phyloP scores from a whole-genome alignment of 1,140 invertebrate genomes.

The Antheraea mylitta region DNA sequence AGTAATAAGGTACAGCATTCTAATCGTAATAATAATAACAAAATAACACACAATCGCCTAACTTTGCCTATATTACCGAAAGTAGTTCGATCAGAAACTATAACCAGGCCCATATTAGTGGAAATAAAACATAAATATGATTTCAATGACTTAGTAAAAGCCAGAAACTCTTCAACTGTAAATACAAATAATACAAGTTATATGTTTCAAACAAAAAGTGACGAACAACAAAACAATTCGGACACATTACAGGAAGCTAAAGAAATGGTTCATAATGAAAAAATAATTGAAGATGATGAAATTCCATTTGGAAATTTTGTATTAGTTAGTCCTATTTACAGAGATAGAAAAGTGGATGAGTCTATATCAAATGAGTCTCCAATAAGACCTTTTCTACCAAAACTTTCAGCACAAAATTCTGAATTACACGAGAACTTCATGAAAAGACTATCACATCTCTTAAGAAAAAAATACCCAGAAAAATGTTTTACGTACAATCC shows the following conservation, averaged over 20 bases:
- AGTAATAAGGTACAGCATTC: constrained; percentile 12
- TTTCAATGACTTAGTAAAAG: constrained; percentile 27
- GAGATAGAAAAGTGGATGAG: neutral
- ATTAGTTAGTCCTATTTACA: neutral
- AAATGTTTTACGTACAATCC: neutral
- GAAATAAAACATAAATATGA: constrained; percentile 29
- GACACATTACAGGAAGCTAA: neutral
- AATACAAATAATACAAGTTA: neutral
- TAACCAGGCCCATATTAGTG: constrained; percentile 39
- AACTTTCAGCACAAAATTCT: neutral
- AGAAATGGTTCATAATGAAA: neutral
- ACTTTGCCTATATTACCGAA: constrained; percentile 54
- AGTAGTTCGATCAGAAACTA: constrained; percentile 51
- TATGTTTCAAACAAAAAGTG: neutral
- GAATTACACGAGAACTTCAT: neutral
- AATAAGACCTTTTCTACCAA: neutral
- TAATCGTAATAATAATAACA: constrained; percentile 23
- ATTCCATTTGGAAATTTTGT: neutral
- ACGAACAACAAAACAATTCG: neutral
- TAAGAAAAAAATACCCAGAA: neutral
- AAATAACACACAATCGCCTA: constrained; percentile 38
- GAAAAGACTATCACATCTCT: neutral
- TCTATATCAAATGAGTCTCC: neutral
- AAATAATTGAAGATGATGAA: neutral
- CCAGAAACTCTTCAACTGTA: neutral